Percentiles rank a stretch among this genome's conserved stretches.
phyloP scores from a whole-genome alignment of 1,140 invertebrate genomes.

The Heliconius nattereri region DNA sequence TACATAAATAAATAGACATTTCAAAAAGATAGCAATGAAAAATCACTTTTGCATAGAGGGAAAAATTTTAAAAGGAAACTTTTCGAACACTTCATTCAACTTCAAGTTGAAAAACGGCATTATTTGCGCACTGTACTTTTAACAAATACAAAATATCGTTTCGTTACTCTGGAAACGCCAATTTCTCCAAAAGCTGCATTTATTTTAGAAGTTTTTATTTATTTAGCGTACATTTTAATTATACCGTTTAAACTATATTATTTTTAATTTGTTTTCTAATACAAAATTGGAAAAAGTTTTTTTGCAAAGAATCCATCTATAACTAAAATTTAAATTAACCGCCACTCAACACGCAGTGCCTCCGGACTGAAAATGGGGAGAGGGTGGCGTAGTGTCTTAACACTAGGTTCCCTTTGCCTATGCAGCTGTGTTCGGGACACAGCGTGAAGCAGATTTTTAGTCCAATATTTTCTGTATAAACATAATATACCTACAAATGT shows the following conservation, averaged over 20 bases:
- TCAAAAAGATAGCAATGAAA: not conserved
- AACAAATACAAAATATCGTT: conserved; percentile 46
- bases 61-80: conserved; percentile 10
- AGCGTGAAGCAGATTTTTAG: no score
- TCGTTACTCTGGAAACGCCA: not conserved
- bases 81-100: conserved; percentile 25
- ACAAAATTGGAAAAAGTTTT: no score
- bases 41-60: not conserved
- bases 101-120: conserved; percentile 42
- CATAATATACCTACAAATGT: not conserved
- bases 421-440: no score
- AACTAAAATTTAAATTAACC: no score
- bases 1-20: not conserved
- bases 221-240: not conserved
- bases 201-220: not conserved
- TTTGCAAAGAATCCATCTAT: no score
- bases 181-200: not conserved
- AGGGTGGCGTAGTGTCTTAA: no score
- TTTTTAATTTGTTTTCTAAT: not conserved
- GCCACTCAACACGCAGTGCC: no score
- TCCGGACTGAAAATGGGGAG: no score
- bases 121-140: conserved; percentile 45
- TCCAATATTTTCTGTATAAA: no score
- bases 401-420: no score
- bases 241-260: not conserved